phyloP scores from a whole-genome alignment of 2,888 invertebrate genomes.

The Callyntrura guangdongensis region DNA sequence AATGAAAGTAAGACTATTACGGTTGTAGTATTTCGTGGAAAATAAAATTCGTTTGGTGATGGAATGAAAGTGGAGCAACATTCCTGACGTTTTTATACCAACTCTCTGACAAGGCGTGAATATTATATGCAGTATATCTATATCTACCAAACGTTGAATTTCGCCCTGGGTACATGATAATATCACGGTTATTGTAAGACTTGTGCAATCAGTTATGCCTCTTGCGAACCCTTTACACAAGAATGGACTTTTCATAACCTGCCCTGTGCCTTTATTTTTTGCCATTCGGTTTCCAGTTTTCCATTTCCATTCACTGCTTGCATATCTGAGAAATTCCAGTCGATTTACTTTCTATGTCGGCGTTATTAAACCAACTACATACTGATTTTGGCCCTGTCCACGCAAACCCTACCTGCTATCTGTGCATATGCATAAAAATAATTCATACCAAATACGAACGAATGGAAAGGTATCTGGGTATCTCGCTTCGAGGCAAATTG shows the following conservation, averaged over 20 bases:
- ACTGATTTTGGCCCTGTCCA: not conserved
- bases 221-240: constrained; percentile 18
- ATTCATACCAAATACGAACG: not conserved
- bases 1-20: no score
- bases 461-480: no score
- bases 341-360: constrained; percentile 60
- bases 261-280: constrained; percentile 13
- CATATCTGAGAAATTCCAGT: constrained; percentile 65
- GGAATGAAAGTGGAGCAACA: no score
- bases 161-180: no score
- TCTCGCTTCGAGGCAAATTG: constrained; percentile 40
- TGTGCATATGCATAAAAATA: constrained; percentile 21
- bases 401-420: constrained; percentile 1
- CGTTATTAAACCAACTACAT: not conserved
- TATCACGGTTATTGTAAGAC: no score
- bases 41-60: no score
- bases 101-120: no score
- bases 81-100: no score
- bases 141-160: not conserved
- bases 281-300: constrained; percentile 19
- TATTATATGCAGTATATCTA: not conserved
- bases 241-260: constrained; percentile 26
- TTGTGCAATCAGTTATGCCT: not conserved
- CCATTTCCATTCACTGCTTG: constrained; percentile 38
- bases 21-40: no score